phyloP scores from a whole-genome alignment of 2,113 vertebrate genomes.

The Catharus fuscescens region DNA sequence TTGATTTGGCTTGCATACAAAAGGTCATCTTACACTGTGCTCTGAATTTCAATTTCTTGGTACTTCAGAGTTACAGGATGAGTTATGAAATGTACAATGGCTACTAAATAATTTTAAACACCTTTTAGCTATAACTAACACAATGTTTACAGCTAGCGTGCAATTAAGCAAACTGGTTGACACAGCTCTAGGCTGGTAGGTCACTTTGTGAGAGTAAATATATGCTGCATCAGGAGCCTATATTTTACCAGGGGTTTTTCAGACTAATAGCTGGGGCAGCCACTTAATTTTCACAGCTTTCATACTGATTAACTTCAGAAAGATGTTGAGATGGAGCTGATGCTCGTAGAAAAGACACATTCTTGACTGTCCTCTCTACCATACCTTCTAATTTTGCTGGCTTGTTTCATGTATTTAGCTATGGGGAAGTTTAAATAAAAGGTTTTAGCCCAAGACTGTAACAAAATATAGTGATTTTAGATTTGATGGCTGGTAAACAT shows the following conservation, averaged over 20 bases:
- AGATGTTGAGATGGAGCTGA: neutral
- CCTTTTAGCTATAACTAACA: slow-evolving; percentile 29
- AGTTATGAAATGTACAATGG: neutral
- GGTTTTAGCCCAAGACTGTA: neutral
- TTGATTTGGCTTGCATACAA: neutral
- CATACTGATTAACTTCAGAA: neutral
- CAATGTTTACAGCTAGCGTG: slow-evolving; percentile 35
- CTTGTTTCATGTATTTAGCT: neutral
- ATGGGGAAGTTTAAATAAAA: neutral
- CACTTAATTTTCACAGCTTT: slow-evolving; percentile 14
- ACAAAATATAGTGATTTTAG: neutral
- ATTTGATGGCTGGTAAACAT: neutral
- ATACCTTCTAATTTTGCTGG: neutral
- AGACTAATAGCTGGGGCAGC: neutral
- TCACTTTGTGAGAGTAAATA: neutral
- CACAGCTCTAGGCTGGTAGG: slow-evolving; percentile 23
- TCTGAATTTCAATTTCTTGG: neutral
- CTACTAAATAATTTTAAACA: slow-evolving; percentile 56
- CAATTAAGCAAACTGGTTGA: slow-evolving; percentile 49
- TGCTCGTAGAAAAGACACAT: neutral
- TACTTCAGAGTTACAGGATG: neutral
- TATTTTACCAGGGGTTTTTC: slow-evolving; percentile 13
- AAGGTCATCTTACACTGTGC: neutral
- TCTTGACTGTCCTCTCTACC: neutral
- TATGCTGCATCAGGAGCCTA: neutral